phyloP scores from a whole-genome alignment of 1,140 invertebrate genomes.

The Drosophila baimaii region DNA sequence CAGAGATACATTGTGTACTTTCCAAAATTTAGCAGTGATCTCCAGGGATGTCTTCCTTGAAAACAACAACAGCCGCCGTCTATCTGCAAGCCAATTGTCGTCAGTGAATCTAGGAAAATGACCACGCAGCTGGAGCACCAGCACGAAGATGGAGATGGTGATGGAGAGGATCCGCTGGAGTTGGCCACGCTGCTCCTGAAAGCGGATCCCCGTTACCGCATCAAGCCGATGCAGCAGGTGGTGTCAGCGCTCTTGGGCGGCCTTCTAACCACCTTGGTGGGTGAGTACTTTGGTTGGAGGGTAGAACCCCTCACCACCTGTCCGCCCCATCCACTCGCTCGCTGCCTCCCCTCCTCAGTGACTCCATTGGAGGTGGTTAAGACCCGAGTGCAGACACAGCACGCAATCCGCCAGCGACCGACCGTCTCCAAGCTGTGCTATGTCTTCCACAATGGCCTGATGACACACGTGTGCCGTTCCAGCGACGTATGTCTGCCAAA shows the following conservation, averaged over 20 bases:
- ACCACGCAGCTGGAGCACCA: slow-evolving; percentile 9
- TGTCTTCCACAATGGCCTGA: slow-evolving; percentile 98
- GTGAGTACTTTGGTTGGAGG: slow-evolving; percentile 86
- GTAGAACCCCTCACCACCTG: too few relatives aligned
- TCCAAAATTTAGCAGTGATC: slow-evolving; percentile 25
- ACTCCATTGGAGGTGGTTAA: slow-evolving; percentile 99
- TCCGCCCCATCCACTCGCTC: too few relatives aligned
- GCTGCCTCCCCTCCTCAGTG: too few relatives aligned
- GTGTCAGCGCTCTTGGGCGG: slow-evolving; percentile 95
- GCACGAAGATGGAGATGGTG: neutral
- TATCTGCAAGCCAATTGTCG: neutral
- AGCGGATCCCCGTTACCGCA: slow-evolving; percentile 90
- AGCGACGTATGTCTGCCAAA: slow-evolving; percentile 86
- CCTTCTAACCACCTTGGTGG: slow-evolving; percentile 93
- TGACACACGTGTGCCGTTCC: slow-evolving; percentile 97
- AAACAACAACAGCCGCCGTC: slow-evolving; percentile 8
- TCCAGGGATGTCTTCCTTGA: slow-evolving; percentile 24
- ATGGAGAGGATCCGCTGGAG: slow-evolving; percentile 27
- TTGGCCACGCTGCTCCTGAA: slow-evolving; percentile 33
- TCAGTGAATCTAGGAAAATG: slow-evolving; percentile 36
- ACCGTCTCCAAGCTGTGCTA: slow-evolving; percentile 95
- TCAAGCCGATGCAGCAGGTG: slow-evolving; percentile 94
- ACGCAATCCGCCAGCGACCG: slow-evolving; percentile 92
- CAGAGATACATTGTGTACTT: slow-evolving; percentile 2
- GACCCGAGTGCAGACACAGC: slow-evolving; percentile 97